Evolutionary conservation across 2,113 vertebrate species (phyloP).

Genomic region (Dolichotis patagonum): DNA sequence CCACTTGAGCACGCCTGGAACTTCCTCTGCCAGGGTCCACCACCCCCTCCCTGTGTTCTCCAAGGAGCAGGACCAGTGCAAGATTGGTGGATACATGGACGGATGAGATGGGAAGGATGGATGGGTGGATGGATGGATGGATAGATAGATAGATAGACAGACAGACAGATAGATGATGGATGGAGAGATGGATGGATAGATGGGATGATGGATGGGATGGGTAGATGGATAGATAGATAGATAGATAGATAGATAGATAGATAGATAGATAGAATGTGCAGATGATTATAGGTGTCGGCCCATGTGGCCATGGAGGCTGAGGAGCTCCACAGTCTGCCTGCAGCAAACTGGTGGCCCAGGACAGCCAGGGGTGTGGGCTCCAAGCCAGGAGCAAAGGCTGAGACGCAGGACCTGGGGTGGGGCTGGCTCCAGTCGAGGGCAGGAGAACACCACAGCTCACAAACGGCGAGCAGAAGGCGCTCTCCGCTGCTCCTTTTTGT

Average conservation of each 20-base stretch:
- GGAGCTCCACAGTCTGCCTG: background rate
- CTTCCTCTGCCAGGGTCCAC: background rate
- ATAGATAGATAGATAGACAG: background rate
- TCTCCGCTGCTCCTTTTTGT: too few relatives aligned
- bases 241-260: background rate
- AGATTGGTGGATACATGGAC: background rate
- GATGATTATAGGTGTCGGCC: too few relatives aligned
- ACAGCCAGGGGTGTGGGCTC: too few relatives aligned
- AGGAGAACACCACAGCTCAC: background rate
- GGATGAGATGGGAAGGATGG: too few relatives aligned
- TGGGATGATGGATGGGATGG: background rate
- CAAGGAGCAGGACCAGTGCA: background rate
- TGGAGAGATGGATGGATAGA: background rate
- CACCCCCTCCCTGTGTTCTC: too few relatives aligned
- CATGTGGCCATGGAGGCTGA: background rate
- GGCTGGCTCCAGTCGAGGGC: background rate
- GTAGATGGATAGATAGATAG: background rate
- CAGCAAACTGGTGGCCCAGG: background rate
- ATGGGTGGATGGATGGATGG: background rate
- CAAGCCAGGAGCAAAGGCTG: background rate
- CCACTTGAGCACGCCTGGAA: background rate
- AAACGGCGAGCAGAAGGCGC: rapidly evolving
- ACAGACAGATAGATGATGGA: background rate
- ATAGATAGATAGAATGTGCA: background rate
- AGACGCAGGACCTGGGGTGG: rapidly evolving